These are phyloP conservation scores for Torymus texanus DNA, from an alignment of 2,888 invertebrate species.

Conservation along the genomic window DNA sequence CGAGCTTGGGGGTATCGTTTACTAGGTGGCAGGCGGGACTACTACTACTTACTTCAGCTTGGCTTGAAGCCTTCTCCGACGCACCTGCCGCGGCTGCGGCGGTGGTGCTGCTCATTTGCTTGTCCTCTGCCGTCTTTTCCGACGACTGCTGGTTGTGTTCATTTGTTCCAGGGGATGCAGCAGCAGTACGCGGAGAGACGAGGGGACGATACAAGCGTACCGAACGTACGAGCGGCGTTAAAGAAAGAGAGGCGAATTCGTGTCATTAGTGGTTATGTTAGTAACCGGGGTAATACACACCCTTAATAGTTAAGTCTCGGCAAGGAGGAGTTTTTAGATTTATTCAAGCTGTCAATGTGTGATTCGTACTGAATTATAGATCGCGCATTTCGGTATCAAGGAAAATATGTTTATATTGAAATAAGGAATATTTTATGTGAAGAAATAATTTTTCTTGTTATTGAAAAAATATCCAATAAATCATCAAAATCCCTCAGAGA, in stretches of 20 bases:
- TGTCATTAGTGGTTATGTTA: constrained; percentile 52
- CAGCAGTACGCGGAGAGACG: constrained; percentile 9
- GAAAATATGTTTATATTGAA: too few relatives aligned
- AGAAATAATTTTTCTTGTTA: neutral
- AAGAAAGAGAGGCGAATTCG: constrained; percentile 52
- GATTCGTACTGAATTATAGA: too few relatives aligned
- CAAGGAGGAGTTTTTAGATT: too few relatives aligned
- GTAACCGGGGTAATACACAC: neutral
- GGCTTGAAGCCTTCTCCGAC: constrained; percentile 39
- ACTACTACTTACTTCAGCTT: constrained; percentile 68
- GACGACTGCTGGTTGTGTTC: constrained; percentile 38
- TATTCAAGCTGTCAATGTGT: too few relatives aligned
- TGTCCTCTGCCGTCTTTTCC: constrained; percentile 49
- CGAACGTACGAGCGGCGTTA: constrained; percentile 32
- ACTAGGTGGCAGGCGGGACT: constrained; percentile 63
- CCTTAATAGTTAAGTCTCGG: too few relatives aligned
- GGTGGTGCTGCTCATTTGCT: too few relatives aligned
- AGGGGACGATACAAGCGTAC: neutral
- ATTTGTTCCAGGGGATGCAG: too few relatives aligned
- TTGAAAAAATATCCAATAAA: neutral
- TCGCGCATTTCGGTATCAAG: too few relatives aligned
- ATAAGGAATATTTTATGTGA: too few relatives aligned
- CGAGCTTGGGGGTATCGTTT: constrained; percentile 63
- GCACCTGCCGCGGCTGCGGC: too few relatives aligned
- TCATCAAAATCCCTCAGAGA: too few relatives aligned